Evolutionary conservation across 2,888 invertebrate species (phyloP).

Genomic region (Lasioglossum morio): DNA sequence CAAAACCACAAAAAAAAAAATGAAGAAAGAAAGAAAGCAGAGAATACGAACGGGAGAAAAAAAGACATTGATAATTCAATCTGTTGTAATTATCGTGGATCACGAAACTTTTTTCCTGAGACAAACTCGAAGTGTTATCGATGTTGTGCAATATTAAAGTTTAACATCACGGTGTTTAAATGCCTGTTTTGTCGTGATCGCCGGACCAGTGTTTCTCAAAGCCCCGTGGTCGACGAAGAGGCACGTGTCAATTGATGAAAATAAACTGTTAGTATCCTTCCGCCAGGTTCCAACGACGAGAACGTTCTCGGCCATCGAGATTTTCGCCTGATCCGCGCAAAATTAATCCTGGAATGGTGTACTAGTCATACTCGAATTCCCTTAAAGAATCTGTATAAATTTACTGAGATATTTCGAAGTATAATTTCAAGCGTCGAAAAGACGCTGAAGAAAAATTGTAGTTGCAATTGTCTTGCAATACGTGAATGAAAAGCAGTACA

Average conservation of each 20-base stretch:
- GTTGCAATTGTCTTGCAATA: background rate
- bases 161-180: slow-evolving; percentile 67
- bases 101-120: slow-evolving; percentile 64
- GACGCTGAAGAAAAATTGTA: background rate
- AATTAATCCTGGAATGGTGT: background rate
- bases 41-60: slow-evolving; percentile 14
- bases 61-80: slow-evolving; percentile 44
- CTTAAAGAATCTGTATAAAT: background rate
- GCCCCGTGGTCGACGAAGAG: background rate
- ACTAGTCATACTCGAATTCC: background rate
- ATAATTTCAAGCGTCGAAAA: background rate
- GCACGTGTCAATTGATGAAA: slow-evolving; percentile 8
- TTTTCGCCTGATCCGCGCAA: background rate
- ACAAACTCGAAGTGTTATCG: slow-evolving; percentile 75
- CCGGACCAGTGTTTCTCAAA: slow-evolving; percentile 78
- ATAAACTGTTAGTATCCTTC: slow-evolving; percentile 3
- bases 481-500: background rate
- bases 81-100: slow-evolving; percentile 60
- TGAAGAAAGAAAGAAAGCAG: background rate
- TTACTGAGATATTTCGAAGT: background rate
- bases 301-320: background rate
- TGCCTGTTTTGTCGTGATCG: slow-evolving; percentile 50
- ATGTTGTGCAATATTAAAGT: slow-evolving; percentile 77
- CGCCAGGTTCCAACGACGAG: slow-evolving; percentile 24
- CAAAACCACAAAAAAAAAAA: background rate